Percentiles rank a stretch among this genome's conserved stretches.
Evolutionary conservation across 1,140 invertebrate genomes (phyloP).

Genomic region (Teleogryllus occipitalis): DNA sequence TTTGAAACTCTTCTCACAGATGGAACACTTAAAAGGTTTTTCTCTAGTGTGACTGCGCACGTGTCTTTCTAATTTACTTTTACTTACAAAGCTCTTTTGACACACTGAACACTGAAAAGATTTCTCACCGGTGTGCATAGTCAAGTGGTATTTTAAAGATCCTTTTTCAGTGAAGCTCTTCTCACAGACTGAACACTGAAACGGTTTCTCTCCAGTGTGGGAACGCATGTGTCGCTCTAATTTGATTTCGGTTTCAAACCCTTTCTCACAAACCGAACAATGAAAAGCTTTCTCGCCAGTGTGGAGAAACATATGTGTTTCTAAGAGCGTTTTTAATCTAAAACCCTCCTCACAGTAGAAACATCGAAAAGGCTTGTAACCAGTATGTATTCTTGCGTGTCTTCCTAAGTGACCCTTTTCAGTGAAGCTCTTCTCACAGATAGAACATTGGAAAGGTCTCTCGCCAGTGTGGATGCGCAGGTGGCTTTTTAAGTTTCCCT

Average conservation of each 20-base stretch:
- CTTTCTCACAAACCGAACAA: neutral
- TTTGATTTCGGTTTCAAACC: neutral
- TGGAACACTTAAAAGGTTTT: neutral
- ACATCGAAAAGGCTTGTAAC: conserved; percentile 63
- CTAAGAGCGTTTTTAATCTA: conserved; percentile 13
- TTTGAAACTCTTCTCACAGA: conserved; percentile 1
- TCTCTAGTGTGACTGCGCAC: neutral
- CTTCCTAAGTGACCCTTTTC: conserved; percentile 44
- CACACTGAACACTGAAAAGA: neutral
- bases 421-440: conserved; percentile 55
- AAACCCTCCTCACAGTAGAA: conserved; percentile 51
- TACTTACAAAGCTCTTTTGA: neutral
- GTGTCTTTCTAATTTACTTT: neutral
- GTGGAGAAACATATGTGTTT: conserved; percentile 38
- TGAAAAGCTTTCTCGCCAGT: conserved; percentile 37
- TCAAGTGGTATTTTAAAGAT: conserved; percentile 50
- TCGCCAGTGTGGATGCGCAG: conserved; percentile 9
- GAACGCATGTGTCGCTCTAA: neutral
- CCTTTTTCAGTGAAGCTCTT: conserved; percentile 28
- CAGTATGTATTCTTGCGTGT: conserved; percentile 30
- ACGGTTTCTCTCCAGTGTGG: neutral
- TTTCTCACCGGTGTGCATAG: conserved; percentile 41
- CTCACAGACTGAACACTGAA: neutral
- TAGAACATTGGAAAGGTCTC: conserved; percentile 42
- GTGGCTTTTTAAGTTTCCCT: neutral